Evolutionary conservation across 1,140 invertebrate species (phyloP), one percentile per base, ranked within the genome.

Genomic region (Drosophila elegans): DNA sequence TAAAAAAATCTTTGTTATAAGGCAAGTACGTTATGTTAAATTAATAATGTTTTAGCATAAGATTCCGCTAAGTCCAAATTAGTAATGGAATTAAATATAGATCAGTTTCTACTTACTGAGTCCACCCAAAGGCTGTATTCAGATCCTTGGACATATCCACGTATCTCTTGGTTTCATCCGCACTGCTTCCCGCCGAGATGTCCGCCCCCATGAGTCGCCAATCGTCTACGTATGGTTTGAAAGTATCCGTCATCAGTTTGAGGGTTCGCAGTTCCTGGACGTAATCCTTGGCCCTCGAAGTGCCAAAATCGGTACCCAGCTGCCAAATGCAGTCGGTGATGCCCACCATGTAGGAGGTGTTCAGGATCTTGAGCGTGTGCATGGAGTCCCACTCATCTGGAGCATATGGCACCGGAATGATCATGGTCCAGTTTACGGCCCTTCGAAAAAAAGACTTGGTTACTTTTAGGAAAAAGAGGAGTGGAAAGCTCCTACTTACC

Each of bases 321-420:
- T 92, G 91, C 91, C 91, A 92, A 21, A 92, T 90, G 41, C 84
- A 90, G 13, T 92, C 75, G 5, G 80, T 82, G n/a, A 92, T 91
- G 53, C 88, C 91, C 34, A 90, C 74, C 67, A 80, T 78, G 13
- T 92, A 91, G 9, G 90, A 91, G n/a, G 72, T 91, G 48, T 92
- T 91, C 3, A 92, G 64, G 25, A 92, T 91, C 55, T 83, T 91
- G 1, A 92, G 68, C 0, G 91, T 78, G 32, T 92, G 75, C 78
- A 92, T 91, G 4, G 91, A 89, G n/a, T 92, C 86, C 91, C 91
- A 92, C 13, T 83, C 73, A 6, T 91, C 79, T 9, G 91, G 88
- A 2, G 73, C 74, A 63, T 92, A 92, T 0, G 90, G 91, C 29
- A 92, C 81, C 3, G 91, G 86, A n/a, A 92, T 78, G 29, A 92